Evolutionary conservation across 2,113 vertebrate species (phyloP).

Genomic region (Brachyistius frenatus): DNA sequence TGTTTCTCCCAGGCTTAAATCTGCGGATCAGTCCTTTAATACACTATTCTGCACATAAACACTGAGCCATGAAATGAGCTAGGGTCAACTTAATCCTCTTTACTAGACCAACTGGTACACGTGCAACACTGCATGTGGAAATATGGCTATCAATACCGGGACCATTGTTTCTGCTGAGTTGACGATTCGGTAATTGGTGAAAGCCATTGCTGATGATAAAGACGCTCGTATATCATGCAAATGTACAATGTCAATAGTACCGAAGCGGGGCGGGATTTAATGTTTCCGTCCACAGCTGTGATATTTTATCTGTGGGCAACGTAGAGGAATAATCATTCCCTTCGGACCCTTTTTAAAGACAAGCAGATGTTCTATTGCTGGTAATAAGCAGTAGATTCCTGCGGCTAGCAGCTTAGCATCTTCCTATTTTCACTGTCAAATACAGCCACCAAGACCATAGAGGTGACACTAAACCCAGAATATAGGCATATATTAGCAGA

Average conservation of each 20-base stretch:
- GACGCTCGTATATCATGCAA: conserved; percentile 59
- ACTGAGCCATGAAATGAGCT: conserved; percentile 74
- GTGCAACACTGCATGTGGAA: conserved; percentile 29
- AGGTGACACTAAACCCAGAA: conserved; percentile 14
- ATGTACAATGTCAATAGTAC: conserved; percentile 58
- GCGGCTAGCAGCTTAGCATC: conserved; percentile 44
- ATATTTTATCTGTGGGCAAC: conserved; percentile 67
- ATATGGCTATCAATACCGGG: conserved; percentile 59
- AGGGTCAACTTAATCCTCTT: conserved; percentile 75
- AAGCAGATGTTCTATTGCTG: conserved; percentile 76
- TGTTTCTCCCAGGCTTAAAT: conserved; percentile 56
- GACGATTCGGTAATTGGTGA: conserved; percentile 71
- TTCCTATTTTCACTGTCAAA: conserved; percentile 40
- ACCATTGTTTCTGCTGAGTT: conserved; percentile 71
- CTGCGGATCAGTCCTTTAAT: conserved; percentile 68
- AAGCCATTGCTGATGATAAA: conserved; percentile 67
- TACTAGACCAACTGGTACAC: conserved; percentile 29
- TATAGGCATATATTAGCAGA: neutral
- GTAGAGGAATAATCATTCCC: conserved; percentile 63
- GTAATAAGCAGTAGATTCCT: conserved; percentile 61
- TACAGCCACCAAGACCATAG: conserved; percentile 25
- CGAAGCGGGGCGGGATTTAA: conserved; percentile 42
- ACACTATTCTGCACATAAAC: conserved; percentile 64
- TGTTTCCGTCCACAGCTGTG: conserved; percentile 57
- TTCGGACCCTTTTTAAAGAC: conserved; percentile 59